These are phyloP conservation scores for Abrostola triplasia DNA, from an alignment of 2,888 invertebrate genomes.

Conservation along the genomic window DNA sequence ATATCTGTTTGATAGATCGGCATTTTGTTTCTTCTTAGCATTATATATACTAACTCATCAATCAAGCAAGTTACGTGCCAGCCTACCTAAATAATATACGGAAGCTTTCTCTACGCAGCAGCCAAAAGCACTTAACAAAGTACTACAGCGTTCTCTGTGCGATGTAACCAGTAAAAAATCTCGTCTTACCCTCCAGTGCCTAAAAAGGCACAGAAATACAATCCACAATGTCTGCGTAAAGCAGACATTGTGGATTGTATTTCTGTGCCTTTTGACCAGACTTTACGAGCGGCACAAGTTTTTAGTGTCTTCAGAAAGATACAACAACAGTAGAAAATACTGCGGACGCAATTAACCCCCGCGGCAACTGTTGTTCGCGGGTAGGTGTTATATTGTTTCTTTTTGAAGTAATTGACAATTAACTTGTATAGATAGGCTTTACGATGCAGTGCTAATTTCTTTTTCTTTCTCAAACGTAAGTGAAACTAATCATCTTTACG, in stretches of 20 bases:
- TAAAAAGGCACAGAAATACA: conserved; percentile 50
- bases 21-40: not conserved
- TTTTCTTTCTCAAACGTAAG: conserved; percentile 27
- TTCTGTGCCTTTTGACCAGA: conserved; percentile 52
- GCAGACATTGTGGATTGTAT: conserved; percentile 39
- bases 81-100: not conserved
- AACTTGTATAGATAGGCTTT: conserved; percentile 46
- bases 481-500: not conserved
- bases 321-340: conserved; percentile 59
- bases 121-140: conserved; percentile 6
- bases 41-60: not conserved
- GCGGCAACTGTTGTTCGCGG: conserved; percentile 63
- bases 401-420: conserved; percentile 56
- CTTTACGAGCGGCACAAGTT: conserved; percentile 64
- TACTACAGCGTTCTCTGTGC: conserved; percentile 5
- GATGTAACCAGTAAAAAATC: conserved; percentile 34
- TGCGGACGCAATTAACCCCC: conserved; percentile 67
- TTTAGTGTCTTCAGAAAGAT: conserved; percentile 64
- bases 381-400: conserved; percentile 51
- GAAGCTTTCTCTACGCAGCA: not conserved
- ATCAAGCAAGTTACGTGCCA: not conserved
- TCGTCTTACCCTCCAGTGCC: conserved; percentile 23
- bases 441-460: conserved; percentile 31
- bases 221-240: conserved; percentile 31
- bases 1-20: not conserved